These are phyloP conservation scores for Cricetomys ansorgei DNA, from an alignment of 2,113 vertebrate genomes.

Conservation along the genomic window DNA sequence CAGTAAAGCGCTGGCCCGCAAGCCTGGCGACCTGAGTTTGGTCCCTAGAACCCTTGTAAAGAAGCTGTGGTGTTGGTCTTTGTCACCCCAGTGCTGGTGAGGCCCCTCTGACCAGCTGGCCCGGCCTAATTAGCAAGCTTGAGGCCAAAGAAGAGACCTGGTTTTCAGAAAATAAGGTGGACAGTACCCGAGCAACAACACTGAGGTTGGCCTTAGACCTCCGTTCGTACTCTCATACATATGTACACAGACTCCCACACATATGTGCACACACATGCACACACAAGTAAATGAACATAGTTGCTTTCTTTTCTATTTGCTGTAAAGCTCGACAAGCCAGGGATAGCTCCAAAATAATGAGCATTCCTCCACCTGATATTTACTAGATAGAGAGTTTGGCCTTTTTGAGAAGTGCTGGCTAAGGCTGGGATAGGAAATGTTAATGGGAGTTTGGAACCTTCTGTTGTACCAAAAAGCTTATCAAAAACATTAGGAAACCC, in stretches of 20 bases:
- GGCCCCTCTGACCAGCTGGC: background rate
- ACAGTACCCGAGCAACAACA: background rate
- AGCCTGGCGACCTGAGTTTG: background rate
- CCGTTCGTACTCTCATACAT: background rate
- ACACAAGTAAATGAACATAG: background rate
- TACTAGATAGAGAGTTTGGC: constrained; percentile 11
- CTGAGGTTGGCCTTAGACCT: background rate
- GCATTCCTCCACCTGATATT: background rate
- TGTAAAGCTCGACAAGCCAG: background rate
- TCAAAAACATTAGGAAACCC: background rate
- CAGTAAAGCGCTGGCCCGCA: background rate
- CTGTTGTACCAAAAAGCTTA: background rate
- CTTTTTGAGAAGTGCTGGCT: constrained; percentile 6
- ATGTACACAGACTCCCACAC: background rate
- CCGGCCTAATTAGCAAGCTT: background rate
- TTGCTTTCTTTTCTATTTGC: constrained; percentile 8
- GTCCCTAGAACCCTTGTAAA: background rate
- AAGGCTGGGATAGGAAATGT: background rate
- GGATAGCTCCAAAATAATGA: background rate
- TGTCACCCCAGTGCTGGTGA: background rate
- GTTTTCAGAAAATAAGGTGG: no score
- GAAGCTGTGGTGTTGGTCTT: background rate
- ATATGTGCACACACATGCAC: background rate
- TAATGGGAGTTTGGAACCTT: background rate
- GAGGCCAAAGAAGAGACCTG: background rate